These are phyloP conservation scores for Physella acuta DNA, from an alignment of 1,140 invertebrate species.

Conservation along the genomic window DNA sequence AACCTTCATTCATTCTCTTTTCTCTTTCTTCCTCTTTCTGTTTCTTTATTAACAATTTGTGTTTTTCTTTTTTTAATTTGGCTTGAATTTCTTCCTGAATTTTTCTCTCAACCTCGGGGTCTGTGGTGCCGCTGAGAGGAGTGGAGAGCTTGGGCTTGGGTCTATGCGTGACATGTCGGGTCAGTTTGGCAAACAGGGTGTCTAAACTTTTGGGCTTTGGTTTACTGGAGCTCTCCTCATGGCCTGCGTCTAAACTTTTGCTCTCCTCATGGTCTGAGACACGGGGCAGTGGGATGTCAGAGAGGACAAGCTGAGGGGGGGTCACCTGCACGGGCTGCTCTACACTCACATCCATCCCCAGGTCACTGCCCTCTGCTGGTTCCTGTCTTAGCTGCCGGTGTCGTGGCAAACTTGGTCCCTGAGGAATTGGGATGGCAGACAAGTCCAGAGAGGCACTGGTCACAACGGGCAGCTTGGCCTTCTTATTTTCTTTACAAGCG, in stretches of 20 bases:
- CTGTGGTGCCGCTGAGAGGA: neutral
- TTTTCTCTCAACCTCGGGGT: slow-evolving; percentile 3
- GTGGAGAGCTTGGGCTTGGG: neutral
- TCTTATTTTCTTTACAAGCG: neutral
- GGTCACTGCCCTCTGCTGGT: neutral
- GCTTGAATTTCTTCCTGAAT: slow-evolving; percentile 1
- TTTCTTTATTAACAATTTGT: neutral
- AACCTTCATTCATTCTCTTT: slow-evolving; percentile 8
- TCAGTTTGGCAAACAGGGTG: slow-evolving; percentile 6
- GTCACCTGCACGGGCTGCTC: slow-evolving; percentile 6
- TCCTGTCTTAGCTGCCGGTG: neutral
- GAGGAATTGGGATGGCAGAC: slow-evolving; percentile 9
- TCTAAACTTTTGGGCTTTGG: neutral
- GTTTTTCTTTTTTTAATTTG: slow-evolving; percentile 4
- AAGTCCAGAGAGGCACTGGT: neutral
- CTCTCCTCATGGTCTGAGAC: neutral
- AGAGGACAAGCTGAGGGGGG: neutral
- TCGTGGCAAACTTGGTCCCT: neutral
- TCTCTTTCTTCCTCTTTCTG: slow-evolving; percentile 13
- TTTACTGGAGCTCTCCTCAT: neutral
- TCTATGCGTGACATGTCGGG: neutral
- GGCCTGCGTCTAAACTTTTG: neutral
- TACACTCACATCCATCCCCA: slow-evolving; percentile 8
- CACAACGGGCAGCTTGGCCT: neutral
- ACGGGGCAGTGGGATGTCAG: neutral